Conservation (phyloP, 2,797 vertebrate genomes). For the Cuculus canorus region DNA sequence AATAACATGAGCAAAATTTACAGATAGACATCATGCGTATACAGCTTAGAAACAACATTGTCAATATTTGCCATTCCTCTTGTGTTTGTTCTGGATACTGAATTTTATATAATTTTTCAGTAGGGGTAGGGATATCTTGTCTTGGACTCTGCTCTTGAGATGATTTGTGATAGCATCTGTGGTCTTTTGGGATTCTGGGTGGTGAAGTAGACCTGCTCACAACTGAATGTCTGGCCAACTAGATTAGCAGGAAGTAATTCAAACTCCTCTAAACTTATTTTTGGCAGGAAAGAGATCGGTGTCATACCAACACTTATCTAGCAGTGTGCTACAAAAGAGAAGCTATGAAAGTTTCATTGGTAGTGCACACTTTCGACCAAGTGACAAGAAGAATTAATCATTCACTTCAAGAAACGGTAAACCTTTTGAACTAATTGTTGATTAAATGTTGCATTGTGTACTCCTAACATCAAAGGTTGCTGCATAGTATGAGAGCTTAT, state of each 20-base stretch:
- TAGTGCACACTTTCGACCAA: conserved; percentile 80
- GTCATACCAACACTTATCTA: conserved; percentile 86
- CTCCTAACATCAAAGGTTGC: not conserved
- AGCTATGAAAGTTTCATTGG: conserved; percentile 78
- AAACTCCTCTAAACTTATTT: not conserved
- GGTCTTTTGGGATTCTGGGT: not conserved
- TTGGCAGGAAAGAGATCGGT: conserved; percentile 84
- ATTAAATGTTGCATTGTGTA: not conserved
- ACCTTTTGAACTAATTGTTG: not conserved
- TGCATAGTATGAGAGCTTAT: not conserved
- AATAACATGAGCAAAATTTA: not conserved
- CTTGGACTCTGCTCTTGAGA: not conserved
- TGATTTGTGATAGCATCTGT: not conserved
- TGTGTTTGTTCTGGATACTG: not conserved
- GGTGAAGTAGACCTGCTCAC: not conserved
- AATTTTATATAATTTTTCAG: not conserved
- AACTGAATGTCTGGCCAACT: not conserved
- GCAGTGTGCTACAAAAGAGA: conserved; percentile 83
- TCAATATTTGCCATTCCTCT: not conserved
- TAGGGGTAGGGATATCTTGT: not conserved
- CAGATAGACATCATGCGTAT: fast-evolving
- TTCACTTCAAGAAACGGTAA: conserved; percentile 68
- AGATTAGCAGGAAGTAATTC: not conserved
- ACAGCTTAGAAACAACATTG: not conserved
- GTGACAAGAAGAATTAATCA: conserved; percentile 86